Base-by-base conservation (phyloP, 2,113 vertebrate species). In the Diadophis punctatus region DNA sequence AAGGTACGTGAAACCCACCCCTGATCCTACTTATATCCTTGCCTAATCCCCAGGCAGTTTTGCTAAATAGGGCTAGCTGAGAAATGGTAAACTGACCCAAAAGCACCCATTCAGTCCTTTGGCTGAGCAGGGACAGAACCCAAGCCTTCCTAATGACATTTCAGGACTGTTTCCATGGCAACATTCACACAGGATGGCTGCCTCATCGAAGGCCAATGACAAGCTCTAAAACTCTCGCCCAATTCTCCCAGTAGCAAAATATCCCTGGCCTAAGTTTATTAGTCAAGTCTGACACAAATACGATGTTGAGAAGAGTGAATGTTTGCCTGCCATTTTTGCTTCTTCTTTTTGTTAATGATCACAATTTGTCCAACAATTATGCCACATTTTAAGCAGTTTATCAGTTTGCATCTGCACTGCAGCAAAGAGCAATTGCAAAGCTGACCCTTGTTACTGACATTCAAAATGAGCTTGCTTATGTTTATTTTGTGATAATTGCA, bases 401-500 rank as follows among this genome's bases (percentile, higher is more conserved):
- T 90, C 74, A 20, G 51, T 39, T 16, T 16, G 23, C 90, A 90
- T 84, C 68, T 91, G 22, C 46, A 52, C 84, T 55, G 34, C n/a
- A 84, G 90, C 34, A 85, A 85, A 43, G 18, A 90, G 89, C 48
- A 74, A 39, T 20, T 80, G 20, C 51, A 91, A 55, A 55, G 23
- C 34, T 85, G 52, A 52, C 63, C 63, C 90, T 90, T 80, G 20
- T 90, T 84, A 74, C 39, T 90, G 89, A 90, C 63, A 27, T 25
- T 74, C 25, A 39, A 23, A 80, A 23, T 68, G 63, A 74, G 60
- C 52, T 90, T 49, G 34, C 27, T 90, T 80, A 27, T 90, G 90
- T 90, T 90, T 80, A 80, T 90, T 80, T 25, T 85, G 90, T 84
- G 68, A 55, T 91, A 84, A 91, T 85, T 91, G 68, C 68, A 91